phyloP scores from a whole-genome alignment of 2,888 invertebrate species.

The Acleris sparsana region DNA sequence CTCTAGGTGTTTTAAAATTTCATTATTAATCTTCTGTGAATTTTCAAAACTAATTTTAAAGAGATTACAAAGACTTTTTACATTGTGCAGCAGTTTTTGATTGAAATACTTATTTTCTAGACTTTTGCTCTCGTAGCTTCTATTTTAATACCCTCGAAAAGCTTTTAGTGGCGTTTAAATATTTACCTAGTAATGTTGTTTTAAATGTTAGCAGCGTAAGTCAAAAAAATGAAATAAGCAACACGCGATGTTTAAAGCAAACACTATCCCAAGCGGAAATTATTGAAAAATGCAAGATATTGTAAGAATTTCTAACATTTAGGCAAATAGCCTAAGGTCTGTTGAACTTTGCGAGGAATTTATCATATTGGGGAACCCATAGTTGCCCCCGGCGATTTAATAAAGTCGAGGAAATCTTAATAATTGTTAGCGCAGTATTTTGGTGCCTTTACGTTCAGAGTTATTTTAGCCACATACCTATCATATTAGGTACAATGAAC shows the following conservation, averaged over 20 bases:
- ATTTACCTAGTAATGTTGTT: no score
- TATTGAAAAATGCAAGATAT: conserved; percentile 49
- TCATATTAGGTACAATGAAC: no score
- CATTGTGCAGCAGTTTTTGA: background rate
- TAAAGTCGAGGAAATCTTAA: conserved; percentile 58
- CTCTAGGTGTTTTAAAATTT: conserved; percentile 50
- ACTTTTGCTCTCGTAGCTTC: no score
- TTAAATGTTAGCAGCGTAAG: no score
- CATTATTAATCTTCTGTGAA: conserved; percentile 40
- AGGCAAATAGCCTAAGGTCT: conserved; percentile 47
- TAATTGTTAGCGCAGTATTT: conserved; percentile 48
- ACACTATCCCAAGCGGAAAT: conserved; percentile 41
- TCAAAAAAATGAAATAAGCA: no score
- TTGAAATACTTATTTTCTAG: no score
- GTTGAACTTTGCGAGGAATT: conserved; percentile 61
- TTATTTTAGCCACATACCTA: no score
- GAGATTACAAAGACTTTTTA: background rate
- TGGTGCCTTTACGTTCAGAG: background rate
- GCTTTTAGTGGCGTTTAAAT: no score
- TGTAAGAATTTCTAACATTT: conserved; percentile 56
- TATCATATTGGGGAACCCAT: conserved; percentile 62
- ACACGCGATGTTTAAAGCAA: background rate
- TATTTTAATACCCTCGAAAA: no score
- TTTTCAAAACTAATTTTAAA: conserved; percentile 9
- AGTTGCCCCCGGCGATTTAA: conserved; percentile 56